Evolutionary conservation across 2,797 vertebrate species (phyloP).

Genomic region (Denticeps clupeoides): DNA sequence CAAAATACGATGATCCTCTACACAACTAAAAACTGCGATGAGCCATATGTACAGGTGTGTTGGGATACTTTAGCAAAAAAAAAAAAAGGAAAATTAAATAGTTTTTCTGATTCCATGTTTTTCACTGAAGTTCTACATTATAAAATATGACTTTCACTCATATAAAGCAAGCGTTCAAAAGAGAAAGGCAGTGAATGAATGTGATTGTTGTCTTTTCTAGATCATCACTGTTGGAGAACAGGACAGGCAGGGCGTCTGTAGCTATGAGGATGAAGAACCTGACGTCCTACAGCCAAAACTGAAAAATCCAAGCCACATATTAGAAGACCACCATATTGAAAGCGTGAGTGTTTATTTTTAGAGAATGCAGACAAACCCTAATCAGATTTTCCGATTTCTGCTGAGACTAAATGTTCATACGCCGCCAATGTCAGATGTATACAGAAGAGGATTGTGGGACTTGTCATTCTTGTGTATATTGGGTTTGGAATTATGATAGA

Average conservation of each 20-base stretch:
- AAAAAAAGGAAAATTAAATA: no score
- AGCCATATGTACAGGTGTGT: slow-evolving; percentile 80
- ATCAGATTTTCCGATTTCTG: background rate
- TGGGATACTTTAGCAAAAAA: no score
- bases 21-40: slow-evolving; percentile 58
- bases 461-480: no score
- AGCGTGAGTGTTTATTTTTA: slow-evolving; percentile 51
- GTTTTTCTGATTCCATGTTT: background rate
- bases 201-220: slow-evolving; percentile 44
- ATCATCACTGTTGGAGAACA: slow-evolving; percentile 73
- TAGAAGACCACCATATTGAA: slow-evolving; percentile 73
- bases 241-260: slow-evolving; percentile 59
- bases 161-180: no score
- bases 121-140: no score
- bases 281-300: slow-evolving; percentile 58
- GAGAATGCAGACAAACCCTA: no score
- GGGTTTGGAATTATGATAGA: no score
- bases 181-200: no score
- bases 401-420: background rate
- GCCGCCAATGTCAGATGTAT: no score
- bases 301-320: slow-evolving; percentile 65
- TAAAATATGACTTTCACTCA: no score
- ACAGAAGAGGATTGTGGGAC: no score
- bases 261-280: slow-evolving; percentile 57
- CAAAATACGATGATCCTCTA: slow-evolving; percentile 74